Conservation (phyloP, 2,797 vertebrate species). For the Mormyrops boulengeri region DNA sequence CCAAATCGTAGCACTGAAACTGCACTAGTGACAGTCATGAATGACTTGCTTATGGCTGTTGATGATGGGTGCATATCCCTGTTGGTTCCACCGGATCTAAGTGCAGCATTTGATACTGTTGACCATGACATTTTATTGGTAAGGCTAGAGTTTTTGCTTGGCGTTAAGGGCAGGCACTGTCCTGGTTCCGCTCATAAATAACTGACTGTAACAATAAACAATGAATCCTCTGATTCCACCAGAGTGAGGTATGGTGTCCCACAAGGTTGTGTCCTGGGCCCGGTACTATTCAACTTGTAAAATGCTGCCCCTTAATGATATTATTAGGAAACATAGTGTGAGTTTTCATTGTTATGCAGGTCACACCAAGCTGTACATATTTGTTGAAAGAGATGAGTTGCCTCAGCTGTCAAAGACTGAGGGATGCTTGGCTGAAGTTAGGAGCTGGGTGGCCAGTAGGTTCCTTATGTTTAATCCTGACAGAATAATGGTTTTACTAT, state of each 20-base stretch:
- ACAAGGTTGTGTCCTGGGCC: not conserved
- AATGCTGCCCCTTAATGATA: not conserved
- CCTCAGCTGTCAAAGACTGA: not conserved
- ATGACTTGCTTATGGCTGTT: not conserved
- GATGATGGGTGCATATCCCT: not conserved
- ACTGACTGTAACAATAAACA: not conserved
- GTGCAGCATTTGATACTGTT: not conserved
- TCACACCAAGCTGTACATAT: not conserved
- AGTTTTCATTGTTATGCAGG: not conserved
- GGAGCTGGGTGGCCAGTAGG: not conserved
- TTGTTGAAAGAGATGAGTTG: not conserved
- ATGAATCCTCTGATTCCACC: not conserved
- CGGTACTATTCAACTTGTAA: not conserved
- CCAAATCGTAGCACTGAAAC: not conserved
- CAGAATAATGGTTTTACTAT: not conserved
- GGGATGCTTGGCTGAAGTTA: not conserved
- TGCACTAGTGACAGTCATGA: not conserved
- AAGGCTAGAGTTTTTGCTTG: not conserved
- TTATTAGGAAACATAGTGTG: not conserved
- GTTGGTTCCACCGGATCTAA: not conserved
- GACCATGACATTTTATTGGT: not conserved
- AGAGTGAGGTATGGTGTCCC: not conserved
- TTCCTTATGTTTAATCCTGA: not conserved
- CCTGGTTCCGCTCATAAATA: not conserved
- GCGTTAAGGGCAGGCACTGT: not conserved